A percentile compares a stretch with the other conserved stretches of the same genome.
Conservation (phyloP, 2,888 invertebrate genomes). For the Scaeva pyrastri region DNA sequence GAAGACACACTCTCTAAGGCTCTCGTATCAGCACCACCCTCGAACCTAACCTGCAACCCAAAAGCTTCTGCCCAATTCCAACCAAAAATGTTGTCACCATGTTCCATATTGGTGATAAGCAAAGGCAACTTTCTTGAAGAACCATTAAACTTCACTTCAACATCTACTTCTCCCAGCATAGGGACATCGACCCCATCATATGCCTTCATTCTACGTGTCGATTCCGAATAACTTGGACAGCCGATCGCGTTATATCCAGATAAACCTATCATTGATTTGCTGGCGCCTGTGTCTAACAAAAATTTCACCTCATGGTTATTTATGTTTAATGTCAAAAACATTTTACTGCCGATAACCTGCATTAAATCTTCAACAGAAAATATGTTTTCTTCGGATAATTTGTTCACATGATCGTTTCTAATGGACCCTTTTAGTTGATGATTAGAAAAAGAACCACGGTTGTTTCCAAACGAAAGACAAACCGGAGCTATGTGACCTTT, state of each 20-base stretch:
- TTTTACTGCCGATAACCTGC: constrained; percentile 21
- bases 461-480: constrained; percentile 2
- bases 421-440: neutral
- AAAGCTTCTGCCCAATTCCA: constrained; percentile 47
- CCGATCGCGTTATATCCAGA: constrained; percentile 28
- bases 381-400: constrained; percentile 31
- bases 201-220: constrained; percentile 36
- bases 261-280: constrained; percentile 34
- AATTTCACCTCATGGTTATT: constrained; percentile 26
- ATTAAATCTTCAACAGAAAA: constrained; percentile 42
- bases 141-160: constrained; percentile 23
- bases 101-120: constrained; percentile 18
- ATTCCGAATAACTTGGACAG: constrained; percentile 14
- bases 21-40: neutral
- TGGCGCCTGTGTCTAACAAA: constrained; percentile 42
- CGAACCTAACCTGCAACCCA: constrained; percentile 24
- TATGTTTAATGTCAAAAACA: constrained; percentile 34
- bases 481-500: constrained; percentile 45
- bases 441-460: constrained; percentile 7
- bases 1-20: constrained; percentile 15
- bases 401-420: constrained; percentile 39
- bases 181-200: constrained; percentile 38
- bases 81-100: constrained; percentile 42
- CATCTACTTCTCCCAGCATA: constrained; percentile 37
- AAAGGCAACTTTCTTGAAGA: constrained; percentile 15